phyloP scores from a whole-genome alignment of 2,888 invertebrate species.

The Rotaria magnacalcarata region DNA sequence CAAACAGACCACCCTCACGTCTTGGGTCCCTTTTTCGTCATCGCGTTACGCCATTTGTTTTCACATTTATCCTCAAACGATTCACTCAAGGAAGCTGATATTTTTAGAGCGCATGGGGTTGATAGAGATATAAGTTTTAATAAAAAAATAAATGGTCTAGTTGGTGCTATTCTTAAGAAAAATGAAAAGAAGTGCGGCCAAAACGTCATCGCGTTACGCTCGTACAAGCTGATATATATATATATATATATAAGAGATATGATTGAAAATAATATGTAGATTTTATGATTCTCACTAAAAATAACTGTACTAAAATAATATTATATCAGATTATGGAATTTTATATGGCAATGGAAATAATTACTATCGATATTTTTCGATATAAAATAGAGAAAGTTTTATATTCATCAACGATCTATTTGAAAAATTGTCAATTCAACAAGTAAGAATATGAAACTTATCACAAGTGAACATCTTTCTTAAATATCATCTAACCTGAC shows the following conservation, averaged over 20 bases:
- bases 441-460: no score
- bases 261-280: no score
- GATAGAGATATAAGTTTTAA: not conserved
- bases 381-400: no score
- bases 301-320: no score
- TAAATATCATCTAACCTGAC: slow-evolving; percentile 61
- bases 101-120: not conserved
- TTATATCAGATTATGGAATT: no score
- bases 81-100: not conserved
- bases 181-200: not conserved
- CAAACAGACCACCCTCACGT: not conserved
- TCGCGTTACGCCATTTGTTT: not conserved
- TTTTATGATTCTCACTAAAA: no score
- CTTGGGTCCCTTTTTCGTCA: not conserved
- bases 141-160: not conserved
- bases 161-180: not conserved
- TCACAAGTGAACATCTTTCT: no score
- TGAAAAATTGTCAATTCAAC: no score
- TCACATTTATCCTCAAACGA: not conserved
- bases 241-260: no score
- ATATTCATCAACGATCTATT: no score
- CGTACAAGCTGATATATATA: not conserved
- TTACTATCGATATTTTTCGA: no score
- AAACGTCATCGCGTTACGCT: not conserved
- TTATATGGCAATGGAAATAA: no score